These are phyloP conservation scores for Pentamera pediparva DNA, from an alignment of 53 echinoderm and acorn worm genomes.

Conservation along the genomic window DNA sequence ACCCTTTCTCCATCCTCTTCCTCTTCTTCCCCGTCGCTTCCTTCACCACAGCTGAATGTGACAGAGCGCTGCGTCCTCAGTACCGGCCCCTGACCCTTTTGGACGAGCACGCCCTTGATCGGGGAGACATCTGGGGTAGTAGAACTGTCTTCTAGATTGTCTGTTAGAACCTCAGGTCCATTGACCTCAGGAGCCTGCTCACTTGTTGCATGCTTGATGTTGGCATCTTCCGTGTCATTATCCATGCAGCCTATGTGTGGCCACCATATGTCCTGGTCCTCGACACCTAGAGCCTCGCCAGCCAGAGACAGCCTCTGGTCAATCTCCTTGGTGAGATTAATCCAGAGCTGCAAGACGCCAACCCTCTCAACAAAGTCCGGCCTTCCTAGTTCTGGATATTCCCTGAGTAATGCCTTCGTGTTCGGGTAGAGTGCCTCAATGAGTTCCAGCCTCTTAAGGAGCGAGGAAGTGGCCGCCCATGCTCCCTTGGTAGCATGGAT, in stretches of 20 bases:
- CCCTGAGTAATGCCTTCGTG: slow-evolving; percentile 60
- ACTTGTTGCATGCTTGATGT: neutral
- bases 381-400: slow-evolving; percentile 46
- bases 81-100: neutral
- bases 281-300: slow-evolving; percentile 62
- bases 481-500: slow-evolving; percentile 60
- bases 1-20: neutral
- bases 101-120: neutral
- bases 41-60: slow-evolving; percentile 31
- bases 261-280: slow-evolving; percentile 76
- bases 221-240: neutral
- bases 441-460: slow-evolving; percentile 62
- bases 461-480: slow-evolving; percentile 50
- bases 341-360: slow-evolving; percentile 69
- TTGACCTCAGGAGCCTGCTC: neutral
- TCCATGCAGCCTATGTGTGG: slow-evolving; percentile 47
- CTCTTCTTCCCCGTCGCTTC: slow-evolving; percentile 28
- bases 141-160: neutral
- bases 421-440: slow-evolving; percentile 66
- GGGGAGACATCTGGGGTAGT: slow-evolving; percentile 12
- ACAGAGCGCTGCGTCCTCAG: slow-evolving; percentile 13
- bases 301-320: slow-evolving; percentile 69
- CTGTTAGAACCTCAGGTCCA: no score
- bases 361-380: slow-evolving; percentile 54
- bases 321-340: slow-evolving; percentile 84